Base-by-base conservation (phyloP, 2,797 vertebrate species). In the Muraenolepis orangiensis region DNA sequence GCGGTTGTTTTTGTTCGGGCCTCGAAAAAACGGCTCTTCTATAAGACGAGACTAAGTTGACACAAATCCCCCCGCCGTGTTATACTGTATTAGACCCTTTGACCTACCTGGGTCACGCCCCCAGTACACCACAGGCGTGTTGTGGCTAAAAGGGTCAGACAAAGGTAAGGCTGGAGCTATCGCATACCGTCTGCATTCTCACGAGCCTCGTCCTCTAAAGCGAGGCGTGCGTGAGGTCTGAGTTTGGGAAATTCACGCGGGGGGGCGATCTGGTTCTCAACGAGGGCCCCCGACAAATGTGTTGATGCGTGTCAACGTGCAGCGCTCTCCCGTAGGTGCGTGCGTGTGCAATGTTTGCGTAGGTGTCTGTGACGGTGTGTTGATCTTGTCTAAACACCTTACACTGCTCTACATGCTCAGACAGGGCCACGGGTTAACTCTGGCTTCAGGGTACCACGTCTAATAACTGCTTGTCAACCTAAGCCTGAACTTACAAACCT, bases 381-480 rank as follows among this genome's bases (percentile, higher is more conserved):
- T 93, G 93, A 93, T 93, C 91, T 84, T 74, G 82, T 85, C 80
- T 83, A 90, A 91, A 91, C 92, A 91, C 89, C 89, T 86, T 88
- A 88, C 90, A 82, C 88, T 88, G 81, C 83, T 83, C 84, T 91
- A 93, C 93, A 93, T 94, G 93, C 91, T 89, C 88, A 93, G 89
- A 92, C 92, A 92, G 86, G 87, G 92, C 91, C 83, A 89, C 80
- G 82, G 92, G 93, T 94, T 94, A 93, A 94, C 91, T 92, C 92
- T 87, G 84, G 83, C 92, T 86, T 87, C 72, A 82, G 90, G 90
- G 92, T 89, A 16, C 83, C 75, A 64, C 81, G 80, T 84, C 88
- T 92, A 93, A 93, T 91, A 88, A 91, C 89, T 89, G 82, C 89
- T 92, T 87, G 88, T 93, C 91, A 93, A 91, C 92, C 87, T 80